Percentiles rank a stretch among this genome's conserved stretches.
Evolutionary conservation across 35 echinoderm and acorn worm genomes (phyloP).

Genomic region (Amphiura filiformis): DNA sequence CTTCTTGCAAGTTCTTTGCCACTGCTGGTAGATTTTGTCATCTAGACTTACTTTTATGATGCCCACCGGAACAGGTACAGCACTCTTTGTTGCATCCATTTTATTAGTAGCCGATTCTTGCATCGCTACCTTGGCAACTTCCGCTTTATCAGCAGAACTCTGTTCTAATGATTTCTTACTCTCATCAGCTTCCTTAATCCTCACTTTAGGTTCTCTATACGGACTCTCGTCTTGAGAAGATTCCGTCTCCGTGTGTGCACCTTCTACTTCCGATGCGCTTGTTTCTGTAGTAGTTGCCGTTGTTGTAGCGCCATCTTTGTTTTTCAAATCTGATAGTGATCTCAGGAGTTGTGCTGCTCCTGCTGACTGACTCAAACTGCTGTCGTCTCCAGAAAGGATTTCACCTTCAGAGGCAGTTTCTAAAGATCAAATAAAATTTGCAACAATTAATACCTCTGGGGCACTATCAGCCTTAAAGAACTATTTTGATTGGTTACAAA

Average conservation of each 20-base stretch:
- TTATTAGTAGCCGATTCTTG: background rate
- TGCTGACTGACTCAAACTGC: background rate
- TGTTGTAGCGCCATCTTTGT: background rate
- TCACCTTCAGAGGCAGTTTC: conserved; percentile 51
- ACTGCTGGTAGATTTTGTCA: too few species aligned
- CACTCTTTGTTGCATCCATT: background rate
- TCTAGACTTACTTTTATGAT: background rate
- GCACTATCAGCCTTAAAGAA: too few species aligned
- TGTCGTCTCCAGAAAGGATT: conserved; percentile 36
- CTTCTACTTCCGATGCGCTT: background rate
- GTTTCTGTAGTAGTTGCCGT: background rate
- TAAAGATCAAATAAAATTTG: background rate
- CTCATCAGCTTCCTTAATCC: too few species aligned
- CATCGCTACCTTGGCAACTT: background rate
- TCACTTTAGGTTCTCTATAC: background rate
- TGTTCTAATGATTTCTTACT: background rate
- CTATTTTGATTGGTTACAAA: too few species aligned
- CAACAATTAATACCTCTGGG: too few species aligned
- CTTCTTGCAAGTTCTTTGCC: too few species aligned
- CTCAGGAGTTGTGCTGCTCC: background rate
- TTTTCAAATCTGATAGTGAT: background rate
- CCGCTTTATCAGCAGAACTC: background rate
- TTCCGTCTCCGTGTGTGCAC: background rate
- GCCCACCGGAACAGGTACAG: background rate
- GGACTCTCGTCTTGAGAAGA: background rate